phyloP scores from a whole-genome alignment of 1,140 invertebrate species.

The Drosophila nebulosa region DNA sequence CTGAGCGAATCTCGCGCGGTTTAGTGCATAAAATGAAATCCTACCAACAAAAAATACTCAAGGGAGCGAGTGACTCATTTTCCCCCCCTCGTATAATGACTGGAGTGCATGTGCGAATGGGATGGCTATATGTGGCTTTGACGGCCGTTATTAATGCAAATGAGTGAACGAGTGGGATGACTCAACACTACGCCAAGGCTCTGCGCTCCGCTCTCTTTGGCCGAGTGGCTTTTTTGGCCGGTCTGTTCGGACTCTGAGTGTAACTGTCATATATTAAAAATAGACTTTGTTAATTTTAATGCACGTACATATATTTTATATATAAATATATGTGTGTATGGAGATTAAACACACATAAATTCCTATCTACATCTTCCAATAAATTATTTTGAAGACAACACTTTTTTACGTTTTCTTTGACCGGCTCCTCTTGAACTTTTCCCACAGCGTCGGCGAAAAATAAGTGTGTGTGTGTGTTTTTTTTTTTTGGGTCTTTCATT shows the following conservation, averaged over 20 bases:
- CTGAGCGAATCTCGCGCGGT: no score
- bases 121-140: slow-evolving; percentile 34
- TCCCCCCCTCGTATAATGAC: slow-evolving; percentile 2
- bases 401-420: slow-evolving; percentile 35
- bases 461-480: slow-evolving; percentile 15
- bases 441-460: slow-evolving; percentile 53
- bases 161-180: slow-evolving; percentile 76
- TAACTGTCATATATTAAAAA: slow-evolving; percentile 76
- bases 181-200: slow-evolving; percentile 43
- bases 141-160: slow-evolving; percentile 73
- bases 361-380: not conserved
- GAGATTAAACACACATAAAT: not conserved
- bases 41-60: not conserved
- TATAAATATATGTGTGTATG: slow-evolving; percentile 9
- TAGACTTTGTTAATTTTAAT: slow-evolving; percentile 56
- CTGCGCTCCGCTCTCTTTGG: slow-evolving; percentile 25
- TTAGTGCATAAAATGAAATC: not conserved
- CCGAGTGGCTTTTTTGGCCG: slow-evolving; percentile 63
- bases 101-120: slow-evolving; percentile 55
- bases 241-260: slow-evolving; percentile 40
- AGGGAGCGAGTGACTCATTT: slow-evolving; percentile 45
- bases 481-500: slow-evolving; percentile 26
- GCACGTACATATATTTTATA: slow-evolving; percentile 29
- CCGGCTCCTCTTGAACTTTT: slow-evolving; percentile 61
- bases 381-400: not conserved